phyloP scores from a whole-genome alignment of 2,113 vertebrate genomes.

The Lampris incognitus region DNA sequence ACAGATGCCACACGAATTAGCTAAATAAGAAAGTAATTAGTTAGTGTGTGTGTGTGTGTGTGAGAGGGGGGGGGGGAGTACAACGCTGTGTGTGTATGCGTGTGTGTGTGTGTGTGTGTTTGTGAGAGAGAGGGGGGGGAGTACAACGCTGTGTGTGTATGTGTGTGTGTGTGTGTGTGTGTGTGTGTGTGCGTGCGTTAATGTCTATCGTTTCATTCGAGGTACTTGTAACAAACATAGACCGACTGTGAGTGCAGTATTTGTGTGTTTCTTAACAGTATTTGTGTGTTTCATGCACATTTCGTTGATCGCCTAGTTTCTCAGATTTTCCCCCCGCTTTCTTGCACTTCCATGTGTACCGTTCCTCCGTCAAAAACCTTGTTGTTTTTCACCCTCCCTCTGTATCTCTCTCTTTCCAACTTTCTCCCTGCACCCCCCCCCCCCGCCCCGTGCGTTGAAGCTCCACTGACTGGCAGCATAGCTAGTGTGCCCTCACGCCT shows the following conservation, averaged over 20 bases:
- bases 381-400: constrained; percentile 28
- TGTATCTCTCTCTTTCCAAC: background rate
- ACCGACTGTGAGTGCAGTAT: constrained; percentile 21
- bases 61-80: too few relatives aligned
- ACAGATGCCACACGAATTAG: too few relatives aligned
- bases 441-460: constrained; percentile 20
- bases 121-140: too few relatives aligned
- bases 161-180: background rate
- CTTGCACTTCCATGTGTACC: too few relatives aligned
- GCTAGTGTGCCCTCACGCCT: constrained; percentile 45
- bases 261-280: constrained; percentile 33
- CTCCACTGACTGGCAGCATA: constrained; percentile 57
- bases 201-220: constrained; percentile 26
- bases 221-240: constrained; percentile 33
- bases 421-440: constrained; percentile 7
- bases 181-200: constrained; percentile 5
- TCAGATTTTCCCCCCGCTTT: too few relatives aligned
- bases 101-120: too few relatives aligned
- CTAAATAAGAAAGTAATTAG: too few relatives aligned
- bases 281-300: too few relatives aligned
- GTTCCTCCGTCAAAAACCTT: constrained; percentile 24
- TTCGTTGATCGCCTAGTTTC: too few relatives aligned
- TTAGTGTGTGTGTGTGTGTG: too few relatives aligned
- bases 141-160: background rate
- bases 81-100: too few relatives aligned